Evolutionary conservation across 2,888 invertebrate genomes (phyloP).

Genomic region (Mythimna lalbum): DNA sequence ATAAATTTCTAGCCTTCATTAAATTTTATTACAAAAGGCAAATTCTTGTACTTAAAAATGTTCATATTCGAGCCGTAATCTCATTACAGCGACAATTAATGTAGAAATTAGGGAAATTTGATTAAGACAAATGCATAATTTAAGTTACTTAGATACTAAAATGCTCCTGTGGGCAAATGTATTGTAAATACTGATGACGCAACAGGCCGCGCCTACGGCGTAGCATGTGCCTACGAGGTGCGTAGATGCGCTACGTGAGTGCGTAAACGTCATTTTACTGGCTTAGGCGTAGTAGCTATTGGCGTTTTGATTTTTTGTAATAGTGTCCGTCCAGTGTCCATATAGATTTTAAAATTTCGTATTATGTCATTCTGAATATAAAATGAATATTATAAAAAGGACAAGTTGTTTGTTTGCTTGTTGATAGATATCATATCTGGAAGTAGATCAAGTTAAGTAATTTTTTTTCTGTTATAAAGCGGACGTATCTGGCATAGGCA

Average conservation of each 20-base stretch:
- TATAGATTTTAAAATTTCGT: neutral
- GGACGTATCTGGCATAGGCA: neutral
- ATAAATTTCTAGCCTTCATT: slow-evolving; percentile 12
- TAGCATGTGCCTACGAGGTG: slow-evolving; percentile 66
- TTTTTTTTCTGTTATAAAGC: no score
- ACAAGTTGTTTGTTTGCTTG: no score
- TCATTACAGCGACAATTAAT: neutral
- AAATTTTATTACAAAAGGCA: neutral
- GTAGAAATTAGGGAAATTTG: neutral
- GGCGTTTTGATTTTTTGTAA: neutral
- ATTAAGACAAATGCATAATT: no score
- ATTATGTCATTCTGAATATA: neutral
- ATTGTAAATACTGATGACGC: slow-evolving; percentile 35
- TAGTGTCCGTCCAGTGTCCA: neutral
- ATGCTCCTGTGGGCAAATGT: neutral
- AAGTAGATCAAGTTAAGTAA: no score
- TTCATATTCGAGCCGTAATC: neutral
- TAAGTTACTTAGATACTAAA: no score
- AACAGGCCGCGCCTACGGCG: slow-evolving; percentile 52
- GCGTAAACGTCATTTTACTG: slow-evolving; percentile 28
- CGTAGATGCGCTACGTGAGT: slow-evolving; percentile 67
- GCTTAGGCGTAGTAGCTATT: slow-evolving; percentile 13
- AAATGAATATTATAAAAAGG: no score
- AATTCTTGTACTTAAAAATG: neutral
- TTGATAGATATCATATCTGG: no score